These are phyloP conservation scores for Neosalanx taihuensis DNA, from an alignment of 2,797 vertebrate genomes.

Conservation along the genomic window DNA sequence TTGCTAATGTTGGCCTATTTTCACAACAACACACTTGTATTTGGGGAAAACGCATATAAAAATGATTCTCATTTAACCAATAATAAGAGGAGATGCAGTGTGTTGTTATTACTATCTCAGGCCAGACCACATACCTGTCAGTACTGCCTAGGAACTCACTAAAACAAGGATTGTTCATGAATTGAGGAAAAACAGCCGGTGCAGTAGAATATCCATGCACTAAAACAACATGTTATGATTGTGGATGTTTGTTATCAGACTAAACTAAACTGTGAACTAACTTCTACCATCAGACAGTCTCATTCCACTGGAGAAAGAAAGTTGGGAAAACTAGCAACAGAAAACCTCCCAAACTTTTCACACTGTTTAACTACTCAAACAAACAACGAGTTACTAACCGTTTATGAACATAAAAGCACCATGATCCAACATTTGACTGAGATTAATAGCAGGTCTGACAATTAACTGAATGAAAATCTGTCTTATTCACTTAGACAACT, in stretches of 20 bases:
- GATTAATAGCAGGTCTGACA: neutral
- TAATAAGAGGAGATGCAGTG: neutral
- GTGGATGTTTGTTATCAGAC: too few species aligned
- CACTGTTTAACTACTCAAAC: neutral
- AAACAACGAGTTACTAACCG: neutral
- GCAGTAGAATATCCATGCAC: neutral
- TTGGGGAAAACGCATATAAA: conserved; percentile 36
- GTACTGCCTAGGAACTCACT: neutral
- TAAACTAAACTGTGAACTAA: too few species aligned
- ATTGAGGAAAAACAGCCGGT: neutral
- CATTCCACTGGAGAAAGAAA: conserved; percentile 11
- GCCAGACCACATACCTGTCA: too few species aligned
- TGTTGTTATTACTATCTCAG: neutral
- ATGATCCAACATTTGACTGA: neutral
- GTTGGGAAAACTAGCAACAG: neutral
- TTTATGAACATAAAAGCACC: neutral
- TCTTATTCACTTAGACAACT: conserved; percentile 12
- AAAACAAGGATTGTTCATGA: neutral
- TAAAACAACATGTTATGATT: neutral
- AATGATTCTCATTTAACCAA: conserved; percentile 43
- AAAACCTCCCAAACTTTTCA: neutral
- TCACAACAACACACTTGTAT: conserved; percentile 57
- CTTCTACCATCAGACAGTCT: too few species aligned
- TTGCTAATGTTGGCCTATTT: conserved; percentile 62
- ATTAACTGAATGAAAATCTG: conserved; percentile 1